Evolutionary conservation across 1,140 invertebrate genomes (phyloP).

Genomic region (Drosophila subobscura): DNA sequence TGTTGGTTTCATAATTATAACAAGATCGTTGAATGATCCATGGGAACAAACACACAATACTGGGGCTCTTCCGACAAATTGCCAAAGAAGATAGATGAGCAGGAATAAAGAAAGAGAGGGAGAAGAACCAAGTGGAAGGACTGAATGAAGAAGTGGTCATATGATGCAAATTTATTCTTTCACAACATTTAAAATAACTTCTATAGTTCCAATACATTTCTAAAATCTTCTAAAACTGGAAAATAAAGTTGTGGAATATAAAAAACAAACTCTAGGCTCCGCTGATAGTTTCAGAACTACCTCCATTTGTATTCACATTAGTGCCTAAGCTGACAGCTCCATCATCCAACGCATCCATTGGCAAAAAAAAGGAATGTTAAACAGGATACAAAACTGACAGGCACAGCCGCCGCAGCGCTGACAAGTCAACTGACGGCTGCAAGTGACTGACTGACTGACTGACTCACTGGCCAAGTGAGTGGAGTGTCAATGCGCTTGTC

Average conservation of each 20-base stretch:
- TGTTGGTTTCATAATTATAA: constrained; percentile 54
- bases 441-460: constrained; percentile 45
- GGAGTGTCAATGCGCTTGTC: constrained; percentile 65
- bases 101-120: background rate
- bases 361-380: constrained; percentile 33
- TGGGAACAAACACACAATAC: constrained; percentile 18
- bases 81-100: constrained; percentile 16
- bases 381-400: constrained; percentile 72
- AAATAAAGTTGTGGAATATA: too few species aligned
- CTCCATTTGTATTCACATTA: constrained; percentile 68
- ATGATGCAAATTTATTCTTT: background rate
- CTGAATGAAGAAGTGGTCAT: constrained; percentile 18
- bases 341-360: constrained; percentile 23
- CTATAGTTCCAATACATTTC: too few species aligned
- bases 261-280: too few species aligned
- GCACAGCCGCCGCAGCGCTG: constrained; percentile 43
- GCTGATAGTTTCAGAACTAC: constrained; percentile 1
- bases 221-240: too few species aligned
- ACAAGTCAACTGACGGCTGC: constrained; percentile 65
- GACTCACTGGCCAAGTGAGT: constrained; percentile 32
- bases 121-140: constrained; percentile 29
- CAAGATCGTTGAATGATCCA: constrained; percentile 47
- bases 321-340: constrained; percentile 58
- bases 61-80: constrained; percentile 24
- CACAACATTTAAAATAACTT: too few species aligned